A percentile compares a stretch with the other conserved stretches of the same genome.
phyloP scores from a whole-genome alignment of 2,113 vertebrate genomes.

The Pterocles orientalis region DNA sequence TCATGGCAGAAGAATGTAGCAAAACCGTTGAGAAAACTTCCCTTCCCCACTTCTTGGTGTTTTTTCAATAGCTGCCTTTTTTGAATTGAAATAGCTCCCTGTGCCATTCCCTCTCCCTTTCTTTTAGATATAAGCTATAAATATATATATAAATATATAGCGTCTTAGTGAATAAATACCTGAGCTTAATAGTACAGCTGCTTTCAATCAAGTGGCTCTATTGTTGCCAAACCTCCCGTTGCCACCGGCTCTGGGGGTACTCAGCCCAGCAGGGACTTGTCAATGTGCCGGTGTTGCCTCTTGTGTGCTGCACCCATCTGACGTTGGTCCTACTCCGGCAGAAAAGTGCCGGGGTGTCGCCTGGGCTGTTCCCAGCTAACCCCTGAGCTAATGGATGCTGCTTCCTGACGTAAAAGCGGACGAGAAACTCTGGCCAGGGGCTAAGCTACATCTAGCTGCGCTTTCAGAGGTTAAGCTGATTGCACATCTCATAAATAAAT shows the following conservation, averaged over 20 bases:
- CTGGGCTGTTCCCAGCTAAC: background rate
- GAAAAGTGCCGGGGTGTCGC: background rate
- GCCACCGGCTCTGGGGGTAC: background rate
- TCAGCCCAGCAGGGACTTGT: background rate
- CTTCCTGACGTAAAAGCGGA: background rate
- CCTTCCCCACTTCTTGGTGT: background rate
- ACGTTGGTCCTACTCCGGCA: rapidly evolving
- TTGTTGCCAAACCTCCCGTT: background rate
- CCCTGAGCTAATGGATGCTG: background rate
- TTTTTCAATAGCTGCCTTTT: background rate
- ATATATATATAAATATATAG: too few relatives aligned
- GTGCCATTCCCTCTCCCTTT: background rate
- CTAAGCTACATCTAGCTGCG: background rate
- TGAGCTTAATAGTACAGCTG: background rate
- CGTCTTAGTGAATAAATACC: background rate
- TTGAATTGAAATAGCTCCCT: background rate
- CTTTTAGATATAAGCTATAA: background rate
- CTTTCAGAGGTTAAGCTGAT: background rate
- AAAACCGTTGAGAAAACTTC: background rate
- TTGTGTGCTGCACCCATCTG: background rate
- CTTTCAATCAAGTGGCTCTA: background rate
- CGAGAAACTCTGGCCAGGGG: background rate
- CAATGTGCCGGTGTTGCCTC: background rate
- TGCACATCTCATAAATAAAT: conserved; percentile 17
- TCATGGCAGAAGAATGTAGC: background rate